Evolutionary conservation across 2,113 vertebrate species (phyloP).

Genomic region (Pygoscelis antarcticus): DNA sequence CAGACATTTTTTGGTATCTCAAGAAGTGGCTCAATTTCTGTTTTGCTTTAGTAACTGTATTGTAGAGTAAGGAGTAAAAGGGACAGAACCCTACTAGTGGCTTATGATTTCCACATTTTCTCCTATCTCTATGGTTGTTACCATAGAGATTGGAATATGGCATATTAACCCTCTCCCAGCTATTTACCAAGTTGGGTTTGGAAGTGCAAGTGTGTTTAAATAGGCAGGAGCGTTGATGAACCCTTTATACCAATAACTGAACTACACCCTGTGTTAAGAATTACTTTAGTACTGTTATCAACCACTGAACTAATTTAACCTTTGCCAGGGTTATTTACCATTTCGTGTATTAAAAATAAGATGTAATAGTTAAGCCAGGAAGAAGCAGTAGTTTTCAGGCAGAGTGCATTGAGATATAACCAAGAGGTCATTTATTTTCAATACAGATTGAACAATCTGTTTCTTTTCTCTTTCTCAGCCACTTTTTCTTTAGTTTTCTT

Average conservation of each 20-base stretch:
- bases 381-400: not conserved
- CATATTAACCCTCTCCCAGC: not conserved
- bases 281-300: not conserved
- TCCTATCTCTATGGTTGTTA: not conserved
- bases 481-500: conserved; percentile 16
- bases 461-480: not conserved
- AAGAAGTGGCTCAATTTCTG: not conserved
- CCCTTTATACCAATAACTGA: not conserved
- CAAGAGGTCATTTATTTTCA: conserved; percentile 40
- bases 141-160: not conserved
- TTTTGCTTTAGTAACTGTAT: not conserved
- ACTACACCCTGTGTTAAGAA: not conserved
- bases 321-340: not conserved
- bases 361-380: not conserved
- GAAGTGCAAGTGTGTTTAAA: not conserved
- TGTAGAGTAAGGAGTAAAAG: not conserved
- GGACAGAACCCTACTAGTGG: not conserved
- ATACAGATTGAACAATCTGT: not conserved
- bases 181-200: not conserved
- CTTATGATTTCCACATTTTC: not conserved
- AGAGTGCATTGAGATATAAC: not conserved
- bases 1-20: not conserved
- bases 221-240: not conserved
- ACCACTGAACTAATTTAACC: not conserved
- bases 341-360: not conserved